Conservation (phyloP, 2,888 invertebrate genomes). For the Drosophila borealis region DNA sequence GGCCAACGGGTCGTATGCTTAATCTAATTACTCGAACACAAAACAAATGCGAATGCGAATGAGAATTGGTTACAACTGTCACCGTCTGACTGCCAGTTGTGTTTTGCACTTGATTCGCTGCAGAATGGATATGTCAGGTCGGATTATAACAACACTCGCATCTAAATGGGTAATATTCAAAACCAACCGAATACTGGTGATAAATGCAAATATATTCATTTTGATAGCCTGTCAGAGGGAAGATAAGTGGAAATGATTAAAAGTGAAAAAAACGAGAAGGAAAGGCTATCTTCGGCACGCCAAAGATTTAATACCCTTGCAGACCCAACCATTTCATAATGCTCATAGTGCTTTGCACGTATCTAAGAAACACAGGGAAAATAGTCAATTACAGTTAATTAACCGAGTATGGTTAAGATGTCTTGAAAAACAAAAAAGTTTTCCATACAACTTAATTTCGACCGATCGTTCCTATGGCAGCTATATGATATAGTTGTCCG, state of each 20-base stretch:
- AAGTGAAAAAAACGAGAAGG: not conserved
- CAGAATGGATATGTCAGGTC: conserved; percentile 12
- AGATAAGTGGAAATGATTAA: not conserved
- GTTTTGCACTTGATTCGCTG: conserved; percentile 16
- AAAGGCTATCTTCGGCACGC: too few species aligned
- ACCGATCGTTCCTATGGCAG: too few species aligned
- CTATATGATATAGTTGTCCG: too few species aligned
- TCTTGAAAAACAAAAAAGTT: too few species aligned
- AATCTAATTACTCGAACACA: conserved; percentile 68
- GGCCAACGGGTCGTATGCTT: conserved; percentile 42
- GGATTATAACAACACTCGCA: conserved; percentile 10
- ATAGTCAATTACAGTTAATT: too few species aligned
- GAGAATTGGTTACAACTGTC: conserved; percentile 35
- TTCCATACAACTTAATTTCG: too few species aligned
- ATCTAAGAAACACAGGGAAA: too few species aligned
- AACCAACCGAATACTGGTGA: not conserved
- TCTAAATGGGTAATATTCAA: conserved; percentile 5
- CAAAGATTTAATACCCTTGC: too few species aligned
- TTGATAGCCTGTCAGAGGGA: not conserved
- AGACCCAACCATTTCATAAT: too few species aligned
- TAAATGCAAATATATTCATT: not conserved
- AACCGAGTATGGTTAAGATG: too few species aligned
- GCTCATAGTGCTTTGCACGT: too few species aligned
- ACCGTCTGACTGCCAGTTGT: conserved; percentile 49
- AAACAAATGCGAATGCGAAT: conserved; percentile 24